Base-by-base conservation (phyloP, 2,888 invertebrate species). In the Neoscelio sp. region DNA sequence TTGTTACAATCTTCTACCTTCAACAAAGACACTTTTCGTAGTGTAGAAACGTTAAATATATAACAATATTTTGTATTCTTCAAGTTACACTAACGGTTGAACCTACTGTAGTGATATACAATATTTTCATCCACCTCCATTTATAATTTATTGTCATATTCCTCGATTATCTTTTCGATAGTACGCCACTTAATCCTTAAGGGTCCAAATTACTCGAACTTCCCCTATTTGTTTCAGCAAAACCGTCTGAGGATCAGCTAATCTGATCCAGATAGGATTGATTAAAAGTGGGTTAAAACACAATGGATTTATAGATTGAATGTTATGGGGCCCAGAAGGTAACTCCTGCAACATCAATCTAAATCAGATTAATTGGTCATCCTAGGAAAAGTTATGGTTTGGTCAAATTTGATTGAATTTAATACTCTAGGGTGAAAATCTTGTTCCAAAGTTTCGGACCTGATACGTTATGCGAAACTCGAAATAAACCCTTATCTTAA, bases 211-310 rank as follows among this genome's bases (percentile, higher is more conserved):
- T 46, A 46, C 73, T 64, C 30, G n/a, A 56, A 64, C 64, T 56
- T 48, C 73, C 73, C 73, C 64, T 56, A 54, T 73, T 73, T 73
- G 73, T 73, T 73, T 73, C 64, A 40, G 54, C 46, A 54, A 54
- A 64, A 64, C 46, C 64, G 33, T 64, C 38, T 28, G 58, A 30
- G 33, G 23, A 48, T 46, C 48, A 44, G 23, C 48, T 73, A 56
- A 73, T 73, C 73, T 73, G 73, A 73, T 73, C 46, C 50, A 23
- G 73, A 73, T 73, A 64, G 64, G 56, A 48, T 64, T 64, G 54
- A 73, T 73, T 73, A 74, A 74, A 65, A 74, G 74, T 74, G 58
- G 65, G 74, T 58, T 74, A 74, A 74, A 74, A 65, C 50, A 74
- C 74, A 74, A 74, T 74, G 46, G 74, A 73, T 73, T n/a, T 64